Evolutionary conservation across 1,140 invertebrate species (phyloP).

Genomic region (Neuroterus valhalla): DNA sequence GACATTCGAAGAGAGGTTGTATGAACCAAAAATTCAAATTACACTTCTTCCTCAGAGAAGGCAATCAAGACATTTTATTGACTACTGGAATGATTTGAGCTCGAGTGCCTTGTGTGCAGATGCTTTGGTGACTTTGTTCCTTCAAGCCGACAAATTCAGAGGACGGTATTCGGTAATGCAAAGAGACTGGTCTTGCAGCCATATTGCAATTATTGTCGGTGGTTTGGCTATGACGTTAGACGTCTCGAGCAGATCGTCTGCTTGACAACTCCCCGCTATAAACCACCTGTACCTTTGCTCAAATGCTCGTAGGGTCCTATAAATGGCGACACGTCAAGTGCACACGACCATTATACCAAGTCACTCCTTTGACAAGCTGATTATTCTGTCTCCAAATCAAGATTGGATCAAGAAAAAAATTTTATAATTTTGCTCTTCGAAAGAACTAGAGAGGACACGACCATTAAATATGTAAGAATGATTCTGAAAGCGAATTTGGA

Average conservation of each 20-base stretch:
- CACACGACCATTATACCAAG: conserved; percentile 9
- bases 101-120: no score
- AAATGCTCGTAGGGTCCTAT: conserved; percentile 20
- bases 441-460: no score
- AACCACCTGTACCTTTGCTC: conserved; percentile 22
- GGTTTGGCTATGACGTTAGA: conserved; percentile 43
- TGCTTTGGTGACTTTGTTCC: conserved; percentile 1
- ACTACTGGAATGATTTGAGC: no score
- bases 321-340: conserved; percentile 1
- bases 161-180: background rate
- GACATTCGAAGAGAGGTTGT: no score
- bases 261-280: conserved; percentile 38
- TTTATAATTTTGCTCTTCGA: no score
- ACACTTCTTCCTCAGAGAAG: no score
- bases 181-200: conserved; percentile 21
- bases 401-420: no score
- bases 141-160: background rate
- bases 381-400: background rate
- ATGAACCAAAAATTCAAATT: no score
- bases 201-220: conserved; percentile 37
- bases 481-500: background rate
- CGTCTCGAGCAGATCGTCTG: conserved; percentile 41
- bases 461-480: no score
- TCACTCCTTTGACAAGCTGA: background rate
- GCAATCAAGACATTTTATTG: no score